These are phyloP conservation scores for Strigops habroptila DNA, from an alignment of 2,113 vertebrate species.

Conservation along the genomic window DNA sequence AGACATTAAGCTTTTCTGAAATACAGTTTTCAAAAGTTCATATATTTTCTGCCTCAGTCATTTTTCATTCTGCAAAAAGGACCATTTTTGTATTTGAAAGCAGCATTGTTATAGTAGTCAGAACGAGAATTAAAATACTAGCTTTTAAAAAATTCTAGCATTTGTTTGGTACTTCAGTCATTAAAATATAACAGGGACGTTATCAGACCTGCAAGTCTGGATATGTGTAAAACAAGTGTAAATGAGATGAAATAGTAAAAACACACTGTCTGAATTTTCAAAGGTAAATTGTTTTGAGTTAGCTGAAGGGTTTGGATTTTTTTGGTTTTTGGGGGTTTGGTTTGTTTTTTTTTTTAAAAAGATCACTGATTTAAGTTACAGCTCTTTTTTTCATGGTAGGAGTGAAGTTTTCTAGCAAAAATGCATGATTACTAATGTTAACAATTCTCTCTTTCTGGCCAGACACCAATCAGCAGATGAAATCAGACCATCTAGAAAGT, in stretches of 20 bases:
- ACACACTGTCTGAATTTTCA: background rate
- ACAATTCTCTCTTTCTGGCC: constrained; percentile 13
- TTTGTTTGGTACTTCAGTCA: constrained; percentile 2
- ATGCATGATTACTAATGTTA: background rate
- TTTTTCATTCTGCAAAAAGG: background rate
- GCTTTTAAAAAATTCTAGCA: background rate
- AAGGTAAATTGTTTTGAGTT: background rate
- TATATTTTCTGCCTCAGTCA: background rate
- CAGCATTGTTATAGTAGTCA: background rate
- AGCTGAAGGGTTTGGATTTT: background rate
- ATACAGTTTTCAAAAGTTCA: background rate
- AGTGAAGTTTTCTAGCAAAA: background rate
- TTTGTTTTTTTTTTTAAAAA: background rate
- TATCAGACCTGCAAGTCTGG: background rate
- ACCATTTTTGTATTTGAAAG: constrained; percentile 12
- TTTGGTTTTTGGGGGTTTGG: background rate
- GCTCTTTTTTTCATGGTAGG: background rate
- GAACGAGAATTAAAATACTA: background rate
- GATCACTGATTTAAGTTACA: background rate
- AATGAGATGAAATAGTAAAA: background rate
- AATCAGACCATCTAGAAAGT: constrained; percentile 31
- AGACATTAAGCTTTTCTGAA: constrained; percentile 55
- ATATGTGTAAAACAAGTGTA: background rate
- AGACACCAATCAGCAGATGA: constrained; percentile 3
- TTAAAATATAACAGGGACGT: background rate